These are phyloP conservation scores for Lamproptera curius DNA, from an alignment of 2,888 invertebrate species.

Conservation along the genomic window DNA sequence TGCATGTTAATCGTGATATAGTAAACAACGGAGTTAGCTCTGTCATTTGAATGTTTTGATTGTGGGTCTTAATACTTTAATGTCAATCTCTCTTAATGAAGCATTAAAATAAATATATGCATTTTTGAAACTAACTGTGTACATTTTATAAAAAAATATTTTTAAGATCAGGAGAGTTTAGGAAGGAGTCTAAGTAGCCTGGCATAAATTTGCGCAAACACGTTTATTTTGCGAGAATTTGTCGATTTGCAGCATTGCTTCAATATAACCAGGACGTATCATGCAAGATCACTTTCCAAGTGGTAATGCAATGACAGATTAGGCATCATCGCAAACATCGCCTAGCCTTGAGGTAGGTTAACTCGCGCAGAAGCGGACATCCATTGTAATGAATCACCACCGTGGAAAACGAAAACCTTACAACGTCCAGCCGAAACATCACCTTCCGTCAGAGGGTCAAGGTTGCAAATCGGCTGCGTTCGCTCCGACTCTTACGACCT, in stretches of 20 bases:
- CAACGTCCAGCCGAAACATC: conserved; percentile 38
- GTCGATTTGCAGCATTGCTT: no score
- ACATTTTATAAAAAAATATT: no score
- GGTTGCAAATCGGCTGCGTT: conserved; percentile 51
- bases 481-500: conserved; percentile 49
- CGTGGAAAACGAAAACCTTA: conserved; percentile 74
- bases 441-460: conserved; percentile 53
- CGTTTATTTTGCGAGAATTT: no score
- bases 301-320: conserved; percentile 1
- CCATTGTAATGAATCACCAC: conserved; percentile 70
- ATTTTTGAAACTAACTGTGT: no score
- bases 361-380: conserved; percentile 61
- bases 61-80: no score
- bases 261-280: neutral
- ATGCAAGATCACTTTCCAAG: neutral
- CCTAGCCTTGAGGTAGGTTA: conserved; percentile 72
- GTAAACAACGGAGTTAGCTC: no score
- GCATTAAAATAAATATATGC: no score
- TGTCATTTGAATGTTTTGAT: no score
- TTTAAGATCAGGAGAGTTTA: no score
- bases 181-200: no score
- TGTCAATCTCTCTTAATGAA: no score
- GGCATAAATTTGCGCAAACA: no score
- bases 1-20: conserved; percentile 15
- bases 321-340: conserved; percentile 6